Conservation (phyloP, 2,888 invertebrate genomes). For the Drosophila rellima region DNA sequence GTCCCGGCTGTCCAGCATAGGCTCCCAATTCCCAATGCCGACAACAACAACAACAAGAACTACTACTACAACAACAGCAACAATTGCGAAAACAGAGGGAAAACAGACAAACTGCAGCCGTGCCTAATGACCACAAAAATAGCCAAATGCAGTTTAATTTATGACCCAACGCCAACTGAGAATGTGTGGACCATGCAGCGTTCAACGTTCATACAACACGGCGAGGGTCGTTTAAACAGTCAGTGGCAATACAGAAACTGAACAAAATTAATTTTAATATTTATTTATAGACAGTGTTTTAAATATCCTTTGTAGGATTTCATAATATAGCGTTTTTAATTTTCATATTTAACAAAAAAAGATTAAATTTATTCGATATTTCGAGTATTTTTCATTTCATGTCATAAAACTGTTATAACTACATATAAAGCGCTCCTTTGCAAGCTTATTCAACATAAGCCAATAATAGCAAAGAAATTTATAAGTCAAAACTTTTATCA, state of each 20-base stretch:
- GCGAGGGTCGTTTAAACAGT: slow-evolving; percentile 34
- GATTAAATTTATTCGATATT: no score
- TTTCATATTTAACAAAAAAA: no score
- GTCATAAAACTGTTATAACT: no score
- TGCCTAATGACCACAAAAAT: slow-evolving; percentile 78
- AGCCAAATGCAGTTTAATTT: slow-evolving; percentile 78
- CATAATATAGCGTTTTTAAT: no score
- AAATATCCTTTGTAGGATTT: no score
- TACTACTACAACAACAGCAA: slow-evolving; percentile 11
- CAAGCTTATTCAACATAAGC: no score
- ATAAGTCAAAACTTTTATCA: neutral
- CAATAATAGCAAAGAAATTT: neutral
- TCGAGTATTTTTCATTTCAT: no score
- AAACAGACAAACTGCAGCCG: slow-evolving; percentile 68
- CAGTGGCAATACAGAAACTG: neutral
- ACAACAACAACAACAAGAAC: slow-evolving; percentile 22
- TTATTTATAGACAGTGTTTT: no score
- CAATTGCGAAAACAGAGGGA: slow-evolving; percentile 24
- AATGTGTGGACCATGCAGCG: slow-evolving; percentile 21
- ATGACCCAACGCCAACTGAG: slow-evolving; percentile 57
- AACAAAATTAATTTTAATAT: no score
- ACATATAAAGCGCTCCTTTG: no score
- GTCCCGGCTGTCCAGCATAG: slow-evolving; percentile 16
- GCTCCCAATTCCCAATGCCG: slow-evolving; percentile 24
- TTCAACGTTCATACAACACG: slow-evolving; percentile 11